phyloP scores from a whole-genome alignment of 2,797 vertebrate species.

The Malurus splendens region DNA sequence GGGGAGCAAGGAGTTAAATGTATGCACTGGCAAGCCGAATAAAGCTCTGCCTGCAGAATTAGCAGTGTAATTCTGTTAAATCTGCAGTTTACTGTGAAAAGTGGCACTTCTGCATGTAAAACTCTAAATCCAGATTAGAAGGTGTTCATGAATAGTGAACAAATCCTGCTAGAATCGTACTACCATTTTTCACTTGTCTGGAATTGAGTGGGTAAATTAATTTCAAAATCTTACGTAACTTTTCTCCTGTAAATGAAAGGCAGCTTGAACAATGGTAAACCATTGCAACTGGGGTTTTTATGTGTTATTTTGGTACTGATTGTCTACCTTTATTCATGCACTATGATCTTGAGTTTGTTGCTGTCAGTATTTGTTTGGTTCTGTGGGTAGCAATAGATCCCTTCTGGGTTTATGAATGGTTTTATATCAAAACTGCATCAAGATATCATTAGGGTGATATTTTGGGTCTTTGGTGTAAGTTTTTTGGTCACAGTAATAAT shows the following conservation, averaged over 20 bases:
- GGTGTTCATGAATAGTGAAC: neutral
- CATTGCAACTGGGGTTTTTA: neutral
- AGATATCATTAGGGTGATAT: neutral
- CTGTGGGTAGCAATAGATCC: neutral
- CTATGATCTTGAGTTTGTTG: neutral
- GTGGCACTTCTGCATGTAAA: slow-evolving; percentile 2
- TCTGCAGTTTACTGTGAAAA: slow-evolving; percentile 30
- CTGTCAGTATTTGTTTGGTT: neutral
- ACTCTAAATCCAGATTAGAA: slow-evolving; percentile 55
- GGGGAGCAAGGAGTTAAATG: neutral
- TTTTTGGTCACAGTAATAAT: neutral
- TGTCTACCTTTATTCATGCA: neutral
- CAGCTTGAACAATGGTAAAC: neutral
- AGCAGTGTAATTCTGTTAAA: slow-evolving; percentile 43
- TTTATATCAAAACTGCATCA: neutral
- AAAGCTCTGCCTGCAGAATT: slow-evolving; percentile 25
- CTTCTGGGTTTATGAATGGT: neutral
- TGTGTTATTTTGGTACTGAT: neutral
- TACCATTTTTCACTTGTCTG: neutral
- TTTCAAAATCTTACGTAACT: neutral
- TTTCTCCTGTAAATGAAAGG: neutral
- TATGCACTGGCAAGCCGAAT: neutral
- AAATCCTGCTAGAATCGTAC: slow-evolving; percentile 2
- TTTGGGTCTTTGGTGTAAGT: neutral
- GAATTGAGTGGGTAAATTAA: neutral